A percentile compares a stretch with the other conserved stretches of the same genome.
Conservation (phyloP, 2,797 vertebrate genomes). For the Xenopus petersii region DNA sequence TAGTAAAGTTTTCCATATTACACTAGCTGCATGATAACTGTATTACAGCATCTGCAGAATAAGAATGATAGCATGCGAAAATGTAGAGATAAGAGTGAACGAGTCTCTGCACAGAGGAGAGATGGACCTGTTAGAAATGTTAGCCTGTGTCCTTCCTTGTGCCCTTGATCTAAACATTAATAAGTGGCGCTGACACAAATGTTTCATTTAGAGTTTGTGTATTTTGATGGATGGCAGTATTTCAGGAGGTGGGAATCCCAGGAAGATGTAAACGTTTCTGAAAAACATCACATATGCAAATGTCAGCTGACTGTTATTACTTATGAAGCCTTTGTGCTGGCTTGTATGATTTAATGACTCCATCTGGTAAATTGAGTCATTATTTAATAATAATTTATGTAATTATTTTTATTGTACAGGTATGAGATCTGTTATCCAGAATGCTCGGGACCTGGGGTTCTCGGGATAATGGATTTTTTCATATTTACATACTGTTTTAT, state of each 20-base stretch:
- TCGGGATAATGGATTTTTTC: too few relatives aligned
- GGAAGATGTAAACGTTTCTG: neutral
- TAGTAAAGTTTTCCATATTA: too few relatives aligned
- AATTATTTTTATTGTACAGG: too few relatives aligned
- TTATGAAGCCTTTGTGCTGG: neutral
- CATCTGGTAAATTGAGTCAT: neutral
- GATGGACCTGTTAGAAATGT: neutral
- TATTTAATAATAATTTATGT: too few relatives aligned
- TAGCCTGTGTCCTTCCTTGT: constrained; percentile 3
- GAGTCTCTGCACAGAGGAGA: neutral
- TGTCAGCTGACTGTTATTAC: neutral
- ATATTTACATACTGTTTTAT: too few relatives aligned
- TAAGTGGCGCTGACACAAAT: neutral
- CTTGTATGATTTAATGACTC: neutral
- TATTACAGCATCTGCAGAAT: neutral
- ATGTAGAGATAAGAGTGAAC: neutral
- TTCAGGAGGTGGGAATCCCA: constrained; percentile 4
- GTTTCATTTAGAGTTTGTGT: constrained; percentile 2
- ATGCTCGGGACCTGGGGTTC: too few relatives aligned
- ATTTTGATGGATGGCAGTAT: neutral
- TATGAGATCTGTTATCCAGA: too few relatives aligned
- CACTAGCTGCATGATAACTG: neutral
- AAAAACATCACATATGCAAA: constrained; percentile 1
- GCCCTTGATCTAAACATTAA: constrained; percentile 17
- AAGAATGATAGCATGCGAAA: neutral